Evolutionary conservation across 2,888 invertebrate species (phyloP), one percentile per base, ranked within the genome.

Genomic region (Pseudoips prasinana): DNA sequence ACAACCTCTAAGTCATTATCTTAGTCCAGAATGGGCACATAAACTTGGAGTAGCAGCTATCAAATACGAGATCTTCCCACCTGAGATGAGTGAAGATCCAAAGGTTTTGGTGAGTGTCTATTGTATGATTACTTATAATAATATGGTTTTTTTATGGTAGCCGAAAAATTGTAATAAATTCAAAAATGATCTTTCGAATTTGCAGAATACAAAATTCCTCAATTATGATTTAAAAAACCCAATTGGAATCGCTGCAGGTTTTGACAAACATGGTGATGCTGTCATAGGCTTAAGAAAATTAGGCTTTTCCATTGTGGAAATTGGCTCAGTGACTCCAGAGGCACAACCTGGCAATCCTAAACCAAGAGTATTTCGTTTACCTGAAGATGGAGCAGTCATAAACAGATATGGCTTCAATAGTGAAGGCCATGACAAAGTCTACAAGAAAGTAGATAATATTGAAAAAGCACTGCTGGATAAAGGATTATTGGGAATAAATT

Each of bases 171-270:
- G n/a, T n/a, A 18, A 18, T 6, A 18, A 18, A 18, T 18, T 5
- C n/a, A n/a, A n/a, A n/a, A n/a, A n/a, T n/a, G n/a, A n/a, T n/a
- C n/a, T 11, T 39, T 24, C 26, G 10, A 11, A 8, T 31, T 48
- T 39, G 29, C 75, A 95, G 95, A 90, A 91, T 69, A 93, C 94
- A 0, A 90, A 85, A 32, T 86, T 98, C 26, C 94, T 95, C 73
- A 92, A 92, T 10, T 88, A 92, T 43, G 75, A 92, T 7, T 92
- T 99, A 42, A 87, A 90, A 33, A 98, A 98, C 86, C 99, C 99
- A 0, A 81, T 99, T 56, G 99, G 99, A n/a, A 93, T 99, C 64
- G 99, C 99, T 11, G 99, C 99, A 36, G 99, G 99, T 3, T 99
- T 99, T 85, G 99, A 99, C 78, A 99, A 99, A 79, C 94, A 99